Base-by-base conservation (phyloP, 2,113 vertebrate species). In the Hypomesus transpacificus region DNA sequence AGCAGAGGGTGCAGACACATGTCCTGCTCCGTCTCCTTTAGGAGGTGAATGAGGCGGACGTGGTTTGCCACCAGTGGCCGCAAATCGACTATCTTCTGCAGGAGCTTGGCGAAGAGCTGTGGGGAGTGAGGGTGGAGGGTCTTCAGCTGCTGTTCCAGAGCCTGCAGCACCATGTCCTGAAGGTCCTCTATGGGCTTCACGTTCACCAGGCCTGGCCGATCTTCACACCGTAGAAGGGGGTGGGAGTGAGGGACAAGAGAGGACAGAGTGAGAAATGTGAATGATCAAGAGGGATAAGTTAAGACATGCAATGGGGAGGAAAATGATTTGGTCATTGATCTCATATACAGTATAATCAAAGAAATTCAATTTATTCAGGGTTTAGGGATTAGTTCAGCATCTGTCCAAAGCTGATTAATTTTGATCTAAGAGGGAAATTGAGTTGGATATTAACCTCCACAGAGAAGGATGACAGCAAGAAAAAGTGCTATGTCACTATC, bases 401-500 rank as follows among this genome's bases (percentile, higher is more conserved):
- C 39, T 46, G 39, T 46, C 9, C 13, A 46, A 46, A 46, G 39
- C 1, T 9, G 39, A 46, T 46, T 46, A 11, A 2, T 11, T 46
- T 46, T 46, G 9, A 46, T 46, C 39, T 46, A 46, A 46, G 9
- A 46, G 39, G 39, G 39, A 46, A 46, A 46, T 46, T 9, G 1
- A 46, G 0, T 46, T 9, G 2, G 39, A 46, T 16, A 65, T 92
- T 90, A 85, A 95, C 93, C 94, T 91, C 93, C 94, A 75, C 94
- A 93, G 70, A 95, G 93, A 79, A 95, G 94, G 78, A 95, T 91
- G 85, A 94, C 92, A 24, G 94, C 91, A 86, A 95, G 91, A 90
- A 95, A 95, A 89, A 95, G 93, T 21, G 93, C 94, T 80, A 95
- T 84, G 88, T 95, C 94, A 1, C 91, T 93, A 90, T 95, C 94